These are phyloP conservation scores for Cephus runcator DNA, from an alignment of 2,888 invertebrate genomes.

Conservation along the genomic window DNA sequence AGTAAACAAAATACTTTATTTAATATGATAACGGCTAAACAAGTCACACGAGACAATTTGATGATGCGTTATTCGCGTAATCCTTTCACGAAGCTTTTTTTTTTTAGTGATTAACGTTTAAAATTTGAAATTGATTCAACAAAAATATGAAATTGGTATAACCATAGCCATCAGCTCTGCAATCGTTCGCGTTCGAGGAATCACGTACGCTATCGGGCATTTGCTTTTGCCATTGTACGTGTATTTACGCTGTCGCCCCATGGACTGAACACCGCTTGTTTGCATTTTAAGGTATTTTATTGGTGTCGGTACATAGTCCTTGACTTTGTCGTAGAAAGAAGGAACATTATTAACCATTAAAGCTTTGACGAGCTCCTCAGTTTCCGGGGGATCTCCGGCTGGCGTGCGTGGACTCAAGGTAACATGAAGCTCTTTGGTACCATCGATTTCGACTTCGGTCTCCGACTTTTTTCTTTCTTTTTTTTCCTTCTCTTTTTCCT, in stretches of 20 bases:
- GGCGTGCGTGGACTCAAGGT: slow-evolving; percentile 84
- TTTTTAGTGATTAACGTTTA: too few species aligned
- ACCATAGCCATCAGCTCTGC: too few species aligned
- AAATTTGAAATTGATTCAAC: too few species aligned
- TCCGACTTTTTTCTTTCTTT: slow-evolving; percentile 68
- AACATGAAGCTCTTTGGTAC: slow-evolving; percentile 80
- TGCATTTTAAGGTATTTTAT: neutral
- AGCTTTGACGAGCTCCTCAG: slow-evolving; percentile 90
- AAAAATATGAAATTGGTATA: too few species aligned
- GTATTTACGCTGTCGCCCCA: neutral
- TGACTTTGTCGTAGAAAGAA: slow-evolving; percentile 15
- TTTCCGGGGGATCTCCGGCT: slow-evolving; percentile 88
- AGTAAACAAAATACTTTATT: too few species aligned
- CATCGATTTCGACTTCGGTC: slow-evolving; percentile 72
- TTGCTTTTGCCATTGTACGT: too few species aligned
- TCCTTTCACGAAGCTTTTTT: too few species aligned
- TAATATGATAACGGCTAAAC: too few species aligned
- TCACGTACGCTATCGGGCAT: too few species aligned
- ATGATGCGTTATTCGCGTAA: too few species aligned
- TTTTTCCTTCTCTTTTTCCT: slow-evolving; percentile 58
- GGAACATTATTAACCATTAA: slow-evolving; percentile 64
- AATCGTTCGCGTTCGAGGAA: too few species aligned
- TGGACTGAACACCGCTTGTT: slow-evolving; percentile 3
- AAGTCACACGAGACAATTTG: too few species aligned
- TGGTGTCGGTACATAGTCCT: slow-evolving; percentile 40